Evolutionary conservation across 35 echinoderm and acorn worm species (phyloP), one percentile per base, ranked within the genome.

Genomic region (Apostichopus californicus): DNA sequence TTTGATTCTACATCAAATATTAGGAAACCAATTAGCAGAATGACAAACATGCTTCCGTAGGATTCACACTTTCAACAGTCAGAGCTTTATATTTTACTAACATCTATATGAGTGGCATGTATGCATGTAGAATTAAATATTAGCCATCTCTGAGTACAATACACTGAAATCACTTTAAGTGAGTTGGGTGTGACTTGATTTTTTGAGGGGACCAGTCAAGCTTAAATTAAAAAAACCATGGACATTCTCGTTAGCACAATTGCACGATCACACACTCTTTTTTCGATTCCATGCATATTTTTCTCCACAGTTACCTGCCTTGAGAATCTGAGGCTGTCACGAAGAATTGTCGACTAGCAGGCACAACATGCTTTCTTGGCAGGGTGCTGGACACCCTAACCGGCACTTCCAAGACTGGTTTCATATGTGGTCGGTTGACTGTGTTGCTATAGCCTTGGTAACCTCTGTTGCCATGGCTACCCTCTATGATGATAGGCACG

Each of bases 401-500:
- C 21, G 81, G 81, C 9, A 58, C 56, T 15, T 81, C 28, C 55
- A 28, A 54, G 9, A 58, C 56, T 9, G 15, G 81, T 23, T 85
- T 85, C 56, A 85, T 14, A 18, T 58, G 34, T 10, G 57, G 55
- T 18, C 25, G 81, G 24, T 55, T 57, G 2, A 75, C 17, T 22
- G 54, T 15, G 81, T 59, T 85, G 54, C 1, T 5, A 59, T 85
- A 13, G 55, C 58, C 17, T 20, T 85, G 55, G 54, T 20, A 17
- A 60, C 15, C 55, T 22, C 55, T 10, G 5, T 56, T 59, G 22
- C 15, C 81, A 58, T 52, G 17, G 5, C 81, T 60, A 75, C 17
- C 71, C 58, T 85, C 81, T 22, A 85, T 55, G 7, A 85, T 59
- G 57, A 85, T 85, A 20, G 81, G 81, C 54, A 85, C 17, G 1